Evolutionary conservation across 2,888 invertebrate species (phyloP).

Genomic region (Coelinius sp.): DNA sequence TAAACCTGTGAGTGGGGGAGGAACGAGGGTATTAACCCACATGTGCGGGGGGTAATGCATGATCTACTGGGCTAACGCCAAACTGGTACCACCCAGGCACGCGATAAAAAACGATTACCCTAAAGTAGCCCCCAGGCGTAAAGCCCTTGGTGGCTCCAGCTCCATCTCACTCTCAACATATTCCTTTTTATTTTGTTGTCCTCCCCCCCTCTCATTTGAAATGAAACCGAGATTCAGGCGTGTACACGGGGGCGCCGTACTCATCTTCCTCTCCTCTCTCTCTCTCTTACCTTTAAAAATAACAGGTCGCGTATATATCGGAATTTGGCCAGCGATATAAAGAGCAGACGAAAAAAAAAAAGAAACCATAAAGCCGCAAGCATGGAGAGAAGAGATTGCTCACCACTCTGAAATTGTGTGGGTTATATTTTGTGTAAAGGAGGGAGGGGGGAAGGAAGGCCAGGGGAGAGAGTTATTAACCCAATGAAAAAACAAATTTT

Average conservation of each 20-base stretch:
- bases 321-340: conserved; percentile 38
- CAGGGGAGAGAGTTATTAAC: conserved; percentile 34
- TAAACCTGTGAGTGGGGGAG: background rate
- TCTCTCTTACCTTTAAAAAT: conserved; percentile 29
- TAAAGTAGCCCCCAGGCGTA: conserved; percentile 30
- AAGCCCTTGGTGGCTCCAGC: background rate
- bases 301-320: conserved; percentile 34
- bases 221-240: conserved; percentile 6
- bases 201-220: background rate
- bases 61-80: conserved; percentile 38
- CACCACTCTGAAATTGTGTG: conserved; percentile 21
- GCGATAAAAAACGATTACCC: conserved; percentile 36
- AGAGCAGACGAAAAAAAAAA: conserved; percentile 27
- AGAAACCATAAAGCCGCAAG: conserved; percentile 24
- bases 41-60: background rate
- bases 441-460: conserved; percentile 4
- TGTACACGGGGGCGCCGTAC: conserved; percentile 26
- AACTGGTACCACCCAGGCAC: conserved; percentile 33
- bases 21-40: conserved; percentile 6
- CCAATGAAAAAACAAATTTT: conserved; percentile 35
- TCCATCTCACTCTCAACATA: background rate
- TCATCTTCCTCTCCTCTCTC: background rate
- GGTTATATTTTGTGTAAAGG: conserved; percentile 8
- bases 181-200: background rate
- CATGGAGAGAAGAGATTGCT: conserved; percentile 32